Evolutionary conservation across 2,888 invertebrate species (phyloP).

Genomic region (Idaea straminata): DNA sequence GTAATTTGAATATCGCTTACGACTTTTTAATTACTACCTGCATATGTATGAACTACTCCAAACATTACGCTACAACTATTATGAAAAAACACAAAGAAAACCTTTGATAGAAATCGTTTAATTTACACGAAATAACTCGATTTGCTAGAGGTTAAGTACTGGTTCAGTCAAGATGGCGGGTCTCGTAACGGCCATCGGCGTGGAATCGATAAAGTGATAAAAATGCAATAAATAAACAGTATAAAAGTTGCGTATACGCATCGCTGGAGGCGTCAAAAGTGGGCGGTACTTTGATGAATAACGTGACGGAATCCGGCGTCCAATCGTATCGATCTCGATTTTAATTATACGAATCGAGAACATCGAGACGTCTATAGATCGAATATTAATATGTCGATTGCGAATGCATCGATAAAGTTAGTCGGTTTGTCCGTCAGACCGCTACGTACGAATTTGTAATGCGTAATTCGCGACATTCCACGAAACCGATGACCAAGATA

Average conservation of each 20-base stretch:
- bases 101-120: neutral
- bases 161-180: constrained; percentile 47
- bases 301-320: constrained; percentile 74
- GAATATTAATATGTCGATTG: constrained; percentile 78
- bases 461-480: constrained; percentile 61
- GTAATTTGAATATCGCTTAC: constrained; percentile 40
- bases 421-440: constrained; percentile 61
- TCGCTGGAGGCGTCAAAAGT: constrained; percentile 77
- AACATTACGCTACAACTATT: constrained; percentile 8
- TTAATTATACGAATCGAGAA: constrained; percentile 78
- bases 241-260: constrained; percentile 64
- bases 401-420: constrained; percentile 59
- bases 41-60: neutral
- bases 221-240: constrained; percentile 61
- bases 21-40: constrained; percentile 22
- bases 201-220: constrained; percentile 50
- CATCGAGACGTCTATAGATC: constrained; percentile 71
- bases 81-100: constrained; percentile 14
- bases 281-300: constrained; percentile 73
- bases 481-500: constrained; percentile 58
- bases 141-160: constrained; percentile 5
- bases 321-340: constrained; percentile 76
- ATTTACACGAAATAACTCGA: constrained; percentile 6
- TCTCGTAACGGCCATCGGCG: constrained; percentile 41
- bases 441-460: constrained; percentile 54